phyloP scores from a whole-genome alignment of 1,140 invertebrate genomes.

The Drosophila persimilis region DNA sequence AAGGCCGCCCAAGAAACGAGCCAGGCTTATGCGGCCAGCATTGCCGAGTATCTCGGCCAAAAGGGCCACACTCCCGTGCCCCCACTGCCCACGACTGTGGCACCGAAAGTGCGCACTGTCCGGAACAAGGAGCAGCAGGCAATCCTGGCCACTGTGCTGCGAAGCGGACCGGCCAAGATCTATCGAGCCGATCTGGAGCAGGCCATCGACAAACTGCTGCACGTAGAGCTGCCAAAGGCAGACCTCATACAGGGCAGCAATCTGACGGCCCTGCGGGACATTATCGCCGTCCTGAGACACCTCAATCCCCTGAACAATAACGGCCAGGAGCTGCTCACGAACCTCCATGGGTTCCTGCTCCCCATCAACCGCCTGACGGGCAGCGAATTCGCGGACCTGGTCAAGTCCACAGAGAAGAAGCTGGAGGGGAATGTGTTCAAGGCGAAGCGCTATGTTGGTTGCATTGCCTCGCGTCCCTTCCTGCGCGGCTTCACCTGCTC shows the following conservation, averaged over 20 bases:
- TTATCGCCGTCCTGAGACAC: slow-evolving; percentile 29
- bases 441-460: slow-evolving; percentile 87
- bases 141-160: slow-evolving; percentile 36
- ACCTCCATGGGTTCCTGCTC: slow-evolving; percentile 9
- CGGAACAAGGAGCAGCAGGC: slow-evolving; percentile 37
- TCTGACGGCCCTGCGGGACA: slow-evolving; percentile 25
- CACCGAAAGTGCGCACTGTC: neutral
- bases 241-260: slow-evolving; percentile 12
- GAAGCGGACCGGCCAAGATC: slow-evolving; percentile 4
- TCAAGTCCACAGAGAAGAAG: slow-evolving; percentile 10
- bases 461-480: slow-evolving; percentile 85
- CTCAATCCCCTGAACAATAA: slow-evolving; percentile 43
- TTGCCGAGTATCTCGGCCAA: slow-evolving; percentile 17
- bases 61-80: neutral
- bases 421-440: slow-evolving; percentile 52
- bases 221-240: slow-evolving; percentile 59
- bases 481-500: slow-evolving; percentile 96
- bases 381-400: slow-evolving; percentile 2
- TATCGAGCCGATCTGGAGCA: slow-evolving; percentile 63
- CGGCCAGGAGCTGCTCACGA: slow-evolving; percentile 26
- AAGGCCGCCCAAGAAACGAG: neutral
- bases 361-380: slow-evolving; percentile 1
- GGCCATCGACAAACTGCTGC: slow-evolving; percentile 59
- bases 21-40: slow-evolving; percentile 18
- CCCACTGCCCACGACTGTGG: neutral